Base-by-base conservation (phyloP, 92 coral and sea anemone species). In the Meandrina meandrites region DNA sequence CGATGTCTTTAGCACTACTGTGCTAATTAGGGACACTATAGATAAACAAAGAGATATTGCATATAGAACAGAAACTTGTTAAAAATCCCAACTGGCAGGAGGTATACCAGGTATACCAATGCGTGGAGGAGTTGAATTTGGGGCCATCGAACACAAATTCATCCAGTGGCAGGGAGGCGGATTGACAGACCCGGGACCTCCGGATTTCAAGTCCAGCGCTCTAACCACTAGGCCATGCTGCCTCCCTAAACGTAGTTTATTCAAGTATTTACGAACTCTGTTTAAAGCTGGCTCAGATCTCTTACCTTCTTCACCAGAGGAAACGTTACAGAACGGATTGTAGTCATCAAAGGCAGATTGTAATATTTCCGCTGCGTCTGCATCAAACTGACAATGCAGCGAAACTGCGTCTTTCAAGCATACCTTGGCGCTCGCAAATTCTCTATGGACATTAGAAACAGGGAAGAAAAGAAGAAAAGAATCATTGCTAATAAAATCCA, bases 311-410 rank as follows among this genome's bases (percentile, higher is more conserved):
- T 84, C 80, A 2, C 14, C 69, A 27, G 69, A 47, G 9, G 88
- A 68, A 27, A 87, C 82, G 66, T 48, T 90, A 50, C 93, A 90
- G 90, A 86, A 90, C 16, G 93, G 93, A 73, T 90, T 90, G 48
- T 90, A 90, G 6, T 60, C 80, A 71, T 90, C 93, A 83, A 90
- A 87, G 1, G 90, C 93, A 36, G 88, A 78, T 12, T 85, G 82
- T 17, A 85, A 62, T 28, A 85, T 62, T 53, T 85, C 88, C 32
- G 45, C 22, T 45, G 83, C 88, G 14, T 76, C 82, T 28, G 47
- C 76, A 47, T 85, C 88, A 64, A 85, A 78, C 13, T 79, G 48
- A 31, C 88, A 85, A 34, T 85, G 35, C 22, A 64, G 48, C 0
- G 47, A 24, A 1, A 85, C 77, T 50, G 82, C 76, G 45, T 76